Percentiles rank a stretch among this genome's conserved stretches.
phyloP scores from a whole-genome alignment of 2,888 invertebrate genomes.

The Eupithecia centaureata region DNA sequence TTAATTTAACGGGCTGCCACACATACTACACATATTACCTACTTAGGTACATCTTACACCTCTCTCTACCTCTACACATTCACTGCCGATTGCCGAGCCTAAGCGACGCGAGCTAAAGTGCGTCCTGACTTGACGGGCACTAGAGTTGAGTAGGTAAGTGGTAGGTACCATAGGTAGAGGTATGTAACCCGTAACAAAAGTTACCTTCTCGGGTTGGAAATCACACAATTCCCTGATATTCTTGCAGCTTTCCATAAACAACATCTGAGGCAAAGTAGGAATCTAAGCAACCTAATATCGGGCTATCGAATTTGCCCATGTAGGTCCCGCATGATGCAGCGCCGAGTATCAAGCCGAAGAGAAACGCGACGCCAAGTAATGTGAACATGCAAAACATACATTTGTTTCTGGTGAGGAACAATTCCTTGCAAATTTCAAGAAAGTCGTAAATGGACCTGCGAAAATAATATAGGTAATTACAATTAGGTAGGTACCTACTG shows the following conservation, averaged over 20 bases:
- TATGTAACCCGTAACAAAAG: no score
- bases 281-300: constrained; percentile 70
- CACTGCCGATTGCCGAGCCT: no score
- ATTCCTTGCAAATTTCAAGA: constrained; percentile 61
- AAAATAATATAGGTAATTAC: background rate
- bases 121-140: no score
- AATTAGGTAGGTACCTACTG: background rate
- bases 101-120: no score
- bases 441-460: constrained; percentile 70
- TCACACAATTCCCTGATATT: constrained; percentile 60
- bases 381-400: constrained; percentile 52
- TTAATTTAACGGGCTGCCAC: background rate
- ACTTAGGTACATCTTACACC: no score
- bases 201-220: background rate
- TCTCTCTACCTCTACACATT: no score
- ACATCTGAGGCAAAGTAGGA: constrained; percentile 62
- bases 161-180: background rate
- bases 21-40: no score
- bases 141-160: background rate
- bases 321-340: constrained; percentile 70
- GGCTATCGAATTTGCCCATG: constrained; percentile 69
- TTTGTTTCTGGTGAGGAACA: constrained; percentile 59
- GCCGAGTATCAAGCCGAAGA: constrained; percentile 66
- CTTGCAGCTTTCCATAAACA: constrained; percentile 38
- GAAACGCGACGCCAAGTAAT: constrained; percentile 54